Evolutionary conservation across 2,888 invertebrate species (phyloP), one percentile per base, ranked within the genome.

Genomic region (Apotomis capreana): DNA sequence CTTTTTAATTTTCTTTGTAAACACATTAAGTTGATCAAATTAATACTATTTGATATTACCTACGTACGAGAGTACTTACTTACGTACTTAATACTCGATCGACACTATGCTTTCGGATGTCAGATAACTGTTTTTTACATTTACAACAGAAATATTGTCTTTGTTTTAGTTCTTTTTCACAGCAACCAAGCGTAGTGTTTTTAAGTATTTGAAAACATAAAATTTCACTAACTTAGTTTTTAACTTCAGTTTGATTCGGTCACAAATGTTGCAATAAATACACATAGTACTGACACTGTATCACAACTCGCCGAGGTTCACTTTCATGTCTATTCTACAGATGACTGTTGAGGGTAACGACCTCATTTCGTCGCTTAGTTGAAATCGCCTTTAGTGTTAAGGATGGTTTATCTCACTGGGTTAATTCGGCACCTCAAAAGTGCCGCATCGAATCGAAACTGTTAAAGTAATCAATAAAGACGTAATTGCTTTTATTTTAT

Each of bases 391-490:
- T 13, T 49, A 49, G 44, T 68, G 55, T 55, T 46, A 70, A 59
- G 26, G 55, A 67, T 37, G 5, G 9, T 5, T 59, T 8, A 59
- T 26, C 13, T 51, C 10, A 55, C 36, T 46, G 3, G 9, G 3
- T 13, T 8, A 52, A 44, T 51, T 54, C 54, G 46, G 46, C 26
- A 49, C 49, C 62, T 52, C 51, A 59, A 15, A 62, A 52, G 57
- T 68, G 36, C 71, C 67, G 61, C 26, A 4, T 13, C 57, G 55
- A 68, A 68, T 62, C 54, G 5, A 59, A 64, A 71, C 67, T 67
- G 67, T 67, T 49, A 40, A 67, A 57, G 61, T 57, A 49, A 71
- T 67, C 67, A 67, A 71, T 61, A 61, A 15, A 15, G 46, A 10
- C 15, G 37, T 55, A 65, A 65, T 52, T 44, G 51, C 51, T 51